These are phyloP conservation scores for Neostethus bicornis DNA, from an alignment of 2,797 vertebrate species.

Conservation along the genomic window DNA sequence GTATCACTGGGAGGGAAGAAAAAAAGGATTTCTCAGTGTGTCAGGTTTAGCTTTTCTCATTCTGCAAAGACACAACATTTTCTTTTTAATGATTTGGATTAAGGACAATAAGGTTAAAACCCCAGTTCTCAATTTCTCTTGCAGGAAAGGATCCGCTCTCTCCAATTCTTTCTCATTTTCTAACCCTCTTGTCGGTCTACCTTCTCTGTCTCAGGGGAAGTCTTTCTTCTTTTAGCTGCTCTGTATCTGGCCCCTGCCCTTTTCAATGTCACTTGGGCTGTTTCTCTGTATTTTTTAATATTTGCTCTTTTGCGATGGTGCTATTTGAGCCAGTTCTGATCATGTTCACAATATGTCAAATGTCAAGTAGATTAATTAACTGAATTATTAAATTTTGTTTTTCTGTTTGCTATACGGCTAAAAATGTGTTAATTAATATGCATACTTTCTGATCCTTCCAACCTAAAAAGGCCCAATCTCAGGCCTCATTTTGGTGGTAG, in stretches of 20 bases:
- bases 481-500: not conserved
- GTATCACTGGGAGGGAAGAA: not conserved
- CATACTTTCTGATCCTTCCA: not conserved
- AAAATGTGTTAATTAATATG: too few relatives aligned
- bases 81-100: not conserved
- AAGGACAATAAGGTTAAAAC: slow-evolving; percentile 32
- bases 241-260: slow-evolving; percentile 60
- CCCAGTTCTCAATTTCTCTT: slow-evolving; percentile 21
- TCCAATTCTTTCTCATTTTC: slow-evolving; percentile 37
- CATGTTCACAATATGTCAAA: slow-evolving; percentile 27
- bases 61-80: slow-evolving; percentile 13
- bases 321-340: slow-evolving; percentile 14
- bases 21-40: slow-evolving; percentile 1
- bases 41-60: slow-evolving; percentile 2
- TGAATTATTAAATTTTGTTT: slow-evolving; percentile 2
- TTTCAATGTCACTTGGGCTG: slow-evolving; percentile 63
- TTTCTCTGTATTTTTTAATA: slow-evolving; percentile 47
- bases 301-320: slow-evolving; percentile 27
- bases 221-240: slow-evolving; percentile 68
- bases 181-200: slow-evolving; percentile 35
- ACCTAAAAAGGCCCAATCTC: slow-evolving; percentile 6
- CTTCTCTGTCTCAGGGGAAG: slow-evolving; percentile 56
- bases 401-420: not conserved
- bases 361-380: slow-evolving; percentile 20
- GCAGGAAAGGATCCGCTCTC: slow-evolving; percentile 22